A percentile compares a stretch with the other conserved stretches of the same genome.
These are phyloP conservation scores for Solea senegalensis DNA, from an alignment of 2,113 vertebrate genomes.

Conservation along the genomic window DNA sequence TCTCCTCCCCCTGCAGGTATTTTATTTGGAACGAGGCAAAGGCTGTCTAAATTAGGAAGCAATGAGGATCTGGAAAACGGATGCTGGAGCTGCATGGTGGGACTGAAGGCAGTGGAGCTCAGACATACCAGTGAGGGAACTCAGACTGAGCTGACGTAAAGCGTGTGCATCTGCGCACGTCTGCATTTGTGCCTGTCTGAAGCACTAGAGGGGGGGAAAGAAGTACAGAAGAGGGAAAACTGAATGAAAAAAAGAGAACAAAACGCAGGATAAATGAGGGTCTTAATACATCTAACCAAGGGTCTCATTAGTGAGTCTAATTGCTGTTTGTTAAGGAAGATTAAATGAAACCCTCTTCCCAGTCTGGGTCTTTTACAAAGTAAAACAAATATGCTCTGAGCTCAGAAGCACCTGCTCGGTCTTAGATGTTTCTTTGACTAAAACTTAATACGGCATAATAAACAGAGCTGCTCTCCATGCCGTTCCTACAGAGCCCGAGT, in stretches of 20 bases:
- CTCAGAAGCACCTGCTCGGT: conserved; percentile 74
- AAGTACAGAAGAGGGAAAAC: conserved; percentile 9
- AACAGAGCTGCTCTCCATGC: conserved; percentile 65
- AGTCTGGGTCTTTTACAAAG: conserved; percentile 67
- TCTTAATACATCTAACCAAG: conserved; percentile 57
- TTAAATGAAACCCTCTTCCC: conserved; percentile 58
- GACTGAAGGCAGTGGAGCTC: conserved; percentile 29
- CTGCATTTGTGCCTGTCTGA: conserved; percentile 20
- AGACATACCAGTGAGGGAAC: conserved; percentile 24
- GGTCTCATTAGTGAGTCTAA: conserved; percentile 75
- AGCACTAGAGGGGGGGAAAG: conserved; percentile 10
- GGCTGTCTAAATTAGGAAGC: conserved; percentile 52
- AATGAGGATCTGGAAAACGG: conserved; percentile 13
- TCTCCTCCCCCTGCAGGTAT: conserved; percentile 42
- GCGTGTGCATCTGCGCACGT: conserved; percentile 17
- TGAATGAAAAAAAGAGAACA: conserved; percentile 12
- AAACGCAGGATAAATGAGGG: conserved; percentile 56
- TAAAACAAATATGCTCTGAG: conserved; percentile 70
- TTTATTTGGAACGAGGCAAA: conserved; percentile 57
- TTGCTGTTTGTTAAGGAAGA: conserved; percentile 68
- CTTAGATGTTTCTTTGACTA: conserved; percentile 56
- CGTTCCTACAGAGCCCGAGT: conserved; percentile 41
- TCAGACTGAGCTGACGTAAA: conserved; percentile 43
- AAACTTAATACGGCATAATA: conserved; percentile 75
- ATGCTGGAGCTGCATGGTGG: conserved; percentile 7